Evolutionary conservation across 2,888 invertebrate species (phyloP), one percentile per base, ranked within the genome.

Genomic region (Argyresthia goedartella): DNA sequence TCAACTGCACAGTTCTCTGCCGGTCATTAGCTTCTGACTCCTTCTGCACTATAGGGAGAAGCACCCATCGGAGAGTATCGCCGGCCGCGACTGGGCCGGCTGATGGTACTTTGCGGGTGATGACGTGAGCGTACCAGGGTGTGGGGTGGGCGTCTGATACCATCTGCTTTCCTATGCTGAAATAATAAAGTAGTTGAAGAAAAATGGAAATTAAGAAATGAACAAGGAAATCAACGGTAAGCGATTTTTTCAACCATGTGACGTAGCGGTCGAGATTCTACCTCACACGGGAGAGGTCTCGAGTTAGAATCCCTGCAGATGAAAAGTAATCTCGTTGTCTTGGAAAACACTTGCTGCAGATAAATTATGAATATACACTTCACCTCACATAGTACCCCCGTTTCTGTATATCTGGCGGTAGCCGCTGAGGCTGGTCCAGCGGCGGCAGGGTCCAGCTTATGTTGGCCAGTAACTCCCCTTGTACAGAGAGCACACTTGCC

Each of bases 151-250:
- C 74, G 55, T 81, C 71, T 0, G 80, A 69, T 1, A 85, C 79
- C 75, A 81, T 77, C 61, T 82, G 81, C 55, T 81, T 80, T 11
- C 76, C 76, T 15, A 86, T 67, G 56, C 85, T 86, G 74, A 25
- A 25, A 25, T 25, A 25, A 25, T 25, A 6, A 25, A 6, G 6
- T 25, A 6, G 25, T 25, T 6, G 3, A 25, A 25, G 25, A 25
- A 25, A 25, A 6, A 6, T 25, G 6, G 25, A 6, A 25, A 4
- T 25, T 4, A 25, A 25, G 25, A 25, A 25, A n/a, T n/a, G n/a
- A n/a, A n/a, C n/a, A n/a, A n/a, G n/a, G n/a, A n/a, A n/a, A n/a
- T n/a, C n/a, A n/a, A n/a, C n/a, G n/a, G n/a, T n/a, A n/a, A n/a
- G n/a, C n/a, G n/a, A n/a, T n/a, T n/a, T n/a, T n/a, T n/a, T n/a